Conservation (phyloP, 2,888 invertebrate genomes). For the Athalia cordata region DNA sequence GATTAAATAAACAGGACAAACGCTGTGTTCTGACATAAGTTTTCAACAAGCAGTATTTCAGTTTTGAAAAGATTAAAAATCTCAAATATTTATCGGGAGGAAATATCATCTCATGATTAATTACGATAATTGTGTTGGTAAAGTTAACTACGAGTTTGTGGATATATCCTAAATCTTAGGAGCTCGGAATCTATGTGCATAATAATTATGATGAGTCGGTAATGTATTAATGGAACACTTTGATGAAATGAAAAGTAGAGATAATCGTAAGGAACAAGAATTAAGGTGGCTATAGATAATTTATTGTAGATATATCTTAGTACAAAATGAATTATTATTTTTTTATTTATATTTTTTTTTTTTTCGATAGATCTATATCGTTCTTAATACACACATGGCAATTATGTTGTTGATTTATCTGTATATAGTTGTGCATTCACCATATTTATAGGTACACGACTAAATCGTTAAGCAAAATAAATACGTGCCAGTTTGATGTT, state of each 20-base stretch:
- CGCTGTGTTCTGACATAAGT: conserved; percentile 6
- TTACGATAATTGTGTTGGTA: background rate
- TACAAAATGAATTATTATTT: conserved; percentile 28
- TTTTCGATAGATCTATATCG: conserved; percentile 64
- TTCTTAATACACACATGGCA: conserved; percentile 53
- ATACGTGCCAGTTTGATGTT: background rate
- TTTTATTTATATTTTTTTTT: conserved; percentile 41
- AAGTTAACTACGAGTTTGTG: too few relatives aligned
- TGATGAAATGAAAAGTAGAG: conserved; percentile 36
- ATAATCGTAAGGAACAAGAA: conserved; percentile 41
- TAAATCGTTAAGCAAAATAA: background rate
- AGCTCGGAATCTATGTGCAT: background rate
- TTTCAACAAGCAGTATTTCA: conserved; percentile 34
- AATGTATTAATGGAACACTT: conserved; percentile 29
- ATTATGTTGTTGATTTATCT: conserved; percentile 55
- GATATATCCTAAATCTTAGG: background rate
- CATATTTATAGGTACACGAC: conserved; percentile 42
- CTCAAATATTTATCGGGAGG: conserved; percentile 17
- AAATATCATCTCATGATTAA: background rate
- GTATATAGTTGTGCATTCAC: conserved; percentile 48
- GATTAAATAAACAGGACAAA: background rate
- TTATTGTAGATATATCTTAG: conserved; percentile 56
- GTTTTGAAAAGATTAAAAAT: conserved; percentile 8
- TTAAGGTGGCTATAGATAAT: conserved; percentile 54
- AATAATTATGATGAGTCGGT: conserved; percentile 6